Evolutionary conservation across 1,140 invertebrate genomes (phyloP), one percentile per base, ranked within the genome.

Genomic region (Frieseomelitta varia): DNA sequence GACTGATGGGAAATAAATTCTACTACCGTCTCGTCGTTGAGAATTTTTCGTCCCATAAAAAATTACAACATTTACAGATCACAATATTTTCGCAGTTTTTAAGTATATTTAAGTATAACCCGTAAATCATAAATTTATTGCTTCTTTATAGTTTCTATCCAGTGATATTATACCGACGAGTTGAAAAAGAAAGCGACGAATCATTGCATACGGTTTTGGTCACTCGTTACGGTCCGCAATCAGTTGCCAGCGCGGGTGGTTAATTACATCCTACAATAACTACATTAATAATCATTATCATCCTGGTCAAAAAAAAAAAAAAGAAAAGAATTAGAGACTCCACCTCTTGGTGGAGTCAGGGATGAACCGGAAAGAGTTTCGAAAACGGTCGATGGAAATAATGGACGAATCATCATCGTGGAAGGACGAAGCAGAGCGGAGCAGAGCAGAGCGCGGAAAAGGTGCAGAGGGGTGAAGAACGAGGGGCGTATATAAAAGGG

Each of bases 401-500:
- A 47, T 21, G 27, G 65, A 67, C 30, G 65, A 67, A 34, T 67
- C 65, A 21, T 67, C 10, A 21, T 67, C 30, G 65, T 67, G 27
- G 30, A 67, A 34, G 65, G 1, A 11, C 27, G 30, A 34, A 34
- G 30, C 19, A 1, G 10, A 67, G 65, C n/a, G 27, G 3, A 19
- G 39, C 39, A 47, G 65, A 67, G 19, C 30, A 17, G 27, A 67
- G 65, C 47, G 55, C 34, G 72, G 65, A 83, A 78, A 79, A 53
- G 76, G 39, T 11, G 74, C 63, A 68, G 65, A 39, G 47, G 51
- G 53, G 39, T 3, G 79, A 47, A 61, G 75, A 56, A 27, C n/a
- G 47, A 72, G 30, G 72, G 55, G 30, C 63, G 84, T 71, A 74
- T 56, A 47, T 47, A 47, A 79, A 72, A 75, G 85, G 81, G 30